A percentile compares a stretch with the other conserved stretches of the same genome.
Evolutionary conservation across 2,797 vertebrate species (phyloP).

Genomic region (Lindbergichthys nudifrons): DNA sequence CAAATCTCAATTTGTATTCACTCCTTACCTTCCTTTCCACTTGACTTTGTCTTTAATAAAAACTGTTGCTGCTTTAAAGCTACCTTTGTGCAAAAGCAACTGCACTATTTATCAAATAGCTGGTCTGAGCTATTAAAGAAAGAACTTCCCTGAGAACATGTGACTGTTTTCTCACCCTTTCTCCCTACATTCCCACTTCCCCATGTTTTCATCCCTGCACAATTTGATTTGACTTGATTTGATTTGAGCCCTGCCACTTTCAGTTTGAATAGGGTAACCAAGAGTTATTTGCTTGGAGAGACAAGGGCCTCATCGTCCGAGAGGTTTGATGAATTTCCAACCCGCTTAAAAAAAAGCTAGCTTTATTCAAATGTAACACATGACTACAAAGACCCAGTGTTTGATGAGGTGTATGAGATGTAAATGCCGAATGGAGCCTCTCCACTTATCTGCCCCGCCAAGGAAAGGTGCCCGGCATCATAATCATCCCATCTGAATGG

Average conservation of each 20-base stretch:
- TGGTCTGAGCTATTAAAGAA: constrained; percentile 53
- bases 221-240: constrained; percentile 80
- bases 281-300: constrained; percentile 73
- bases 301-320: constrained; percentile 52
- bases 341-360: constrained; percentile 68
- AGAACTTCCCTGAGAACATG: constrained; percentile 50
- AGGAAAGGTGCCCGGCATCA: constrained; percentile 59
- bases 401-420: constrained; percentile 75
- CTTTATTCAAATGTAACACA: constrained; percentile 70
- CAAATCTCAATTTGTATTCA: constrained; percentile 42
- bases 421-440: constrained; percentile 67
- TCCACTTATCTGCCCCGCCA: constrained; percentile 68
- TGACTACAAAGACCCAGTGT: constrained; percentile 64
- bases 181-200: constrained; percentile 17
- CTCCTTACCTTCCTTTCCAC: constrained; percentile 19
- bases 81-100: constrained; percentile 42
- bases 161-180: constrained; percentile 39
- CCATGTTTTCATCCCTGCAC: constrained; percentile 58
- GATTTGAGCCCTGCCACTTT: constrained; percentile 79
- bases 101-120: constrained; percentile 63
- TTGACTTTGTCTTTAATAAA: constrained; percentile 41
- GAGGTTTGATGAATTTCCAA: constrained; percentile 66
- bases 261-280: constrained; percentile 73
- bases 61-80: constrained; percentile 38
- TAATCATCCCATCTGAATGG: constrained; percentile 72